phyloP scores from a whole-genome alignment of 1,140 invertebrate genomes.

The Brachionus rotundiformis region DNA sequence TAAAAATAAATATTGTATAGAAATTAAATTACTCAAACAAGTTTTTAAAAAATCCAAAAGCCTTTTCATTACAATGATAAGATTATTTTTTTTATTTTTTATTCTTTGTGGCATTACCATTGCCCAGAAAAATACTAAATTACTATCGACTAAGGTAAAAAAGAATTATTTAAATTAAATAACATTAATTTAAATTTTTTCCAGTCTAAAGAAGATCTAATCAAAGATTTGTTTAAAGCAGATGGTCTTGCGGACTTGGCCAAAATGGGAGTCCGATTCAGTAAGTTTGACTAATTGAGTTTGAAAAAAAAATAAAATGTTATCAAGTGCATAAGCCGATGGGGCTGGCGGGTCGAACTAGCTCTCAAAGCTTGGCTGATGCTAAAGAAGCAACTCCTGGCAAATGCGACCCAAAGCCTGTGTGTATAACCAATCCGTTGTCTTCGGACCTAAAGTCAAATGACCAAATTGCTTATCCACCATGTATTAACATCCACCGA shows the following conservation, averaged over 20 bases:
- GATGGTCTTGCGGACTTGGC: not conserved
- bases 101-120: not conserved
- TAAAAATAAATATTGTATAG: not conserved
- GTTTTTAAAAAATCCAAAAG: not conserved
- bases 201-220: not conserved
- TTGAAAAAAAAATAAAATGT: not conserved
- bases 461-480: constrained; percentile 26
- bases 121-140: not conserved
- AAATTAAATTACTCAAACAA: not conserved
- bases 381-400: constrained; percentile 47
- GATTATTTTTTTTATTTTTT: not conserved
- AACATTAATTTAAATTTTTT: not conserved
- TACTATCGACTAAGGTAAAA: not conserved
- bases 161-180: not conserved
- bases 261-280: not conserved
- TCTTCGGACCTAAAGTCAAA: constrained; percentile 6
- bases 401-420: constrained; percentile 47
- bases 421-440: constrained; percentile 44
- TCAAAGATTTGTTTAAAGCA: constrained; percentile 16
- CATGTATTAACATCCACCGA: constrained; percentile 39
- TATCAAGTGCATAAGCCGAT: not conserved
- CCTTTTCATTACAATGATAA: not conserved
- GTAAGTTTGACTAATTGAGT: not conserved
- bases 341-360: not conserved
- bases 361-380: not conserved